Evolutionary conservation across 2,797 vertebrate species (phyloP), one percentile per base, ranked within the genome.

Genomic region (Mus minutoides): DNA sequence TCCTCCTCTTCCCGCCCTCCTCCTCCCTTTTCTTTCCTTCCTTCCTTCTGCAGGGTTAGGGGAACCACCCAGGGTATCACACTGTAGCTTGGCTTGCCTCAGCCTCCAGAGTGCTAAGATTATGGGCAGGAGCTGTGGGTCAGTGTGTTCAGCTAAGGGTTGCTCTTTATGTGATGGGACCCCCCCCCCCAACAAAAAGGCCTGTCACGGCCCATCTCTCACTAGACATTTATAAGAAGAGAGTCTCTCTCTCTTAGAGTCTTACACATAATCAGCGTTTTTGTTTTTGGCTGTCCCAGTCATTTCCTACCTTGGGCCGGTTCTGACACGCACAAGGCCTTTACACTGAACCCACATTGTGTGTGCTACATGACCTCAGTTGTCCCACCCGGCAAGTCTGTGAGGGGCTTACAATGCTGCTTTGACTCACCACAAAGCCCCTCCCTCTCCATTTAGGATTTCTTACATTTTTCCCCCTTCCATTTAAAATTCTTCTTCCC

Each of bases 401-500:
- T 22, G 85, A 89, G 8, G 43, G 94, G 89, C 87, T 60, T 56
- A 97, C 92, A 96, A 95, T 16, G 94, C 96, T 2, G 90, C 97
- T 96, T 97, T 97, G n/a, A 92, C 90, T 92, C 19, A 84, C 91
- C 77, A 95, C 91, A 95, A 86, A 79, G 29, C 31, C 52, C 88
- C 88, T 86, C 94, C 71, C 75, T 96, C 88, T 96, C 79, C 67
- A 26, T 26, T 58, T 82, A 92, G 77, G 89, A 94, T 90, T 96
- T 97, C 94, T 95, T 88, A 97, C 92, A 92, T 97, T 96, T 97
- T 86, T 34, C 92, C 34, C 34, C 69, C 91, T 88, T 95, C 73
- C 60, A 97, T 83, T 97, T 96, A 97, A 97, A 96, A 96, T 98
- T 97, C 87, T 93, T 95, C 43, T 88, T 94, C 52, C 80, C 37